phyloP scores from a whole-genome alignment of 2,888 invertebrate genomes.

The Heliconius ethilla region DNA sequence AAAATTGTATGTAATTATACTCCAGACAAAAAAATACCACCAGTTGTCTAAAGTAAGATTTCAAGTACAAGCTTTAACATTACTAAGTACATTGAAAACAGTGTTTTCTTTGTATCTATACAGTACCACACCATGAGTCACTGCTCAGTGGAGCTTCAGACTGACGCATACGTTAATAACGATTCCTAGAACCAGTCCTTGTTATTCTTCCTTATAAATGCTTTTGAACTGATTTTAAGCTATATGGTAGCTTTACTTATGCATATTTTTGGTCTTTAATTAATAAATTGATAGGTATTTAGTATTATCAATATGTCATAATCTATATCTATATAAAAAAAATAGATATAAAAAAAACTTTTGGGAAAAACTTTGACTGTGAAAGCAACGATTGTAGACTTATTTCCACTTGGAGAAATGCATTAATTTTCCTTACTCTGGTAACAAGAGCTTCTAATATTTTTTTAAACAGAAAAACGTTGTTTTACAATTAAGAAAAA shows the following conservation, averaged over 20 bases:
- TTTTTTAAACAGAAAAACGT: too few relatives aligned
- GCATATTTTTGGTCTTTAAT: neutral
- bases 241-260: too few relatives aligned
- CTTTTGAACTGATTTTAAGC: too few relatives aligned
- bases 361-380: too few relatives aligned
- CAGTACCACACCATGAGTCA: conserved; percentile 33
- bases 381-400: too few relatives aligned
- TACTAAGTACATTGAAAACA: conserved; percentile 31
- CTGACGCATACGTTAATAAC: conserved; percentile 39
- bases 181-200: conserved; percentile 38
- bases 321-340: too few relatives aligned
- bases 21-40: neutral
- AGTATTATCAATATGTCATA: too few relatives aligned
- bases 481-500: too few relatives aligned
- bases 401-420: too few relatives aligned
- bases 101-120: conserved; percentile 34
- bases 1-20: neutral
- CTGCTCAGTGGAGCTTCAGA: conserved; percentile 23
- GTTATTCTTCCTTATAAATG: conserved; percentile 34
- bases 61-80: neutral
- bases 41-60: neutral
- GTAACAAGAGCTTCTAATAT: too few relatives aligned
- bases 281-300: neutral
- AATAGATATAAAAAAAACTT: too few relatives aligned
- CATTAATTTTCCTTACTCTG: too few relatives aligned